These are phyloP conservation scores for Melitaea athalia DNA, from an alignment of 2,888 invertebrate genomes.

Conservation along the genomic window DNA sequence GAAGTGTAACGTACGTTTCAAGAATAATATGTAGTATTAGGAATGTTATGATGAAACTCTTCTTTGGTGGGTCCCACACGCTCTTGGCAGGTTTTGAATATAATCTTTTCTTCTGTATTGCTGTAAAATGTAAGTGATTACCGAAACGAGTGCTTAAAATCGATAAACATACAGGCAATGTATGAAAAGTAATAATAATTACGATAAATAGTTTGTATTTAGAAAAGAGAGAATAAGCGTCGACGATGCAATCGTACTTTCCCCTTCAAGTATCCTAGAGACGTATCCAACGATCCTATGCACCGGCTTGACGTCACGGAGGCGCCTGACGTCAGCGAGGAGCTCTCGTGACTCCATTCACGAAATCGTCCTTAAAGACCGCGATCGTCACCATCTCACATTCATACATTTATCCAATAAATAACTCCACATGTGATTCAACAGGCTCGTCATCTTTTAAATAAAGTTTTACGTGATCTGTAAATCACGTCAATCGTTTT, in stretches of 20 bases:
- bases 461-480: conserved; percentile 15
- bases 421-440: conserved; percentile 14
- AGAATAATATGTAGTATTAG: no score
- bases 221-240: neutral
- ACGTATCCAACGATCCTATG: conserved; percentile 43
- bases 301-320: conserved; percentile 57
- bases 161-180: no score
- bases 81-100: no score
- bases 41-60: no score
- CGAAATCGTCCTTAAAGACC: conserved; percentile 67
- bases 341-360: conserved; percentile 72
- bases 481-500: neutral
- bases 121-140: no score
- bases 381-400: conserved; percentile 46
- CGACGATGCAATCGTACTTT: neutral
- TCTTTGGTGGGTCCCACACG: no score
- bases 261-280: neutral
- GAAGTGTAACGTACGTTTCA: no score
- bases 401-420: conserved; percentile 33
- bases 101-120: no score
- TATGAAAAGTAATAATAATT: no score
- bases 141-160: no score
- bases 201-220: no score
- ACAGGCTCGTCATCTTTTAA: conserved; percentile 20
- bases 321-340: conserved; percentile 58